Conservation (phyloP, 1,140 invertebrate genomes). For the Drosophila tani region DNA sequence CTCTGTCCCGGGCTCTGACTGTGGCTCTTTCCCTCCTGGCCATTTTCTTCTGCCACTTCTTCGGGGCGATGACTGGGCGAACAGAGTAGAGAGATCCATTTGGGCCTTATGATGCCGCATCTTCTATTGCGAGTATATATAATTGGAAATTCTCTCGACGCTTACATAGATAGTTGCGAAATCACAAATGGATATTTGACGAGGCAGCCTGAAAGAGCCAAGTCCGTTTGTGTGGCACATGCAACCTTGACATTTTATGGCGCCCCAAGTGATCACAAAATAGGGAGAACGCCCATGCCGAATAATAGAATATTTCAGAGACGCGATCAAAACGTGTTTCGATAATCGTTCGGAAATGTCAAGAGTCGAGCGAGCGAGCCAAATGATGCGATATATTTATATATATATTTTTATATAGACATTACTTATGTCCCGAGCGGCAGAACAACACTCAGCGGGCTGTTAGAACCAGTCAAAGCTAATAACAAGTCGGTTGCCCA, state of each 20-base stretch:
- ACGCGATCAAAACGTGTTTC: constrained; percentile 42
- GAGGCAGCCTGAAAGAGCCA: constrained; percentile 10
- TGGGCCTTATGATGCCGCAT: constrained; percentile 33
- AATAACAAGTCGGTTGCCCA: constrained; percentile 47
- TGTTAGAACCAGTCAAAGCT: constrained; percentile 35
- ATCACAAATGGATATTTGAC: constrained; percentile 42
- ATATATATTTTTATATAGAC: constrained; percentile 48
- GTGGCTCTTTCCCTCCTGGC: background rate
- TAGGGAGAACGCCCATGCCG: constrained; percentile 43
- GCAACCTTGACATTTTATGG: constrained; percentile 69
- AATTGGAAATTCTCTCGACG: constrained; percentile 47
- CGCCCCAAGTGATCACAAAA: constrained; percentile 35
- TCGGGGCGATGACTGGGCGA: constrained; percentile 44
- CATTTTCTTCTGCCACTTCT: constrained; percentile 8
- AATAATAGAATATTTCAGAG: constrained; percentile 49
- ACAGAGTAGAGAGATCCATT: constrained; percentile 40
- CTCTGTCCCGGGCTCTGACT: background rate
- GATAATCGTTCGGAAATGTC: constrained; percentile 60
- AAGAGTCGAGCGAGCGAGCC: constrained; percentile 53
- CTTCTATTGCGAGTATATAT: constrained; percentile 30
- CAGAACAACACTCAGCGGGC: constrained; percentile 45
- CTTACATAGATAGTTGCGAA: constrained; percentile 35
- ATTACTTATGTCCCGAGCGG: constrained; percentile 39
- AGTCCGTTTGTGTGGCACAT: constrained; percentile 17
- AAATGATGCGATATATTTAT: constrained; percentile 60